phyloP scores from a whole-genome alignment of 2,888 invertebrate species.

The Ichneumoninae sp. region DNA sequence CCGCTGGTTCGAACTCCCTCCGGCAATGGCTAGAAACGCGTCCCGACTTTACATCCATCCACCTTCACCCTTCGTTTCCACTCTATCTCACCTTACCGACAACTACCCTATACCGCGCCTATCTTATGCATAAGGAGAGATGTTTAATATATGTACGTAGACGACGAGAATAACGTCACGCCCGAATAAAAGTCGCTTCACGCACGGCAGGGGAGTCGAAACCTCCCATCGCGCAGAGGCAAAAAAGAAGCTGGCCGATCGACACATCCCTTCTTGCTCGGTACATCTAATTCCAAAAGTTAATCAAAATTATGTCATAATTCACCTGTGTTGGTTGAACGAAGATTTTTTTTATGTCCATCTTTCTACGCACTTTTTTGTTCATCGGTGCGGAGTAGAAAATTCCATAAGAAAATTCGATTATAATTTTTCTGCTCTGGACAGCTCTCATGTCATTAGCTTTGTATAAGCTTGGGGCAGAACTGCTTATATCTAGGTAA shows the following conservation, averaged over 20 bases:
- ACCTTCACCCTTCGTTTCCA: constrained; percentile 8
- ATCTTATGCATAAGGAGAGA: constrained; percentile 26
- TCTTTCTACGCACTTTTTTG: not conserved
- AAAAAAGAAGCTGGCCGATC: constrained; percentile 6
- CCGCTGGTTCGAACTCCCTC: constrained; percentile 28
- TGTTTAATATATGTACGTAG: constrained; percentile 35
- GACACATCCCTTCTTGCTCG: not conserved
- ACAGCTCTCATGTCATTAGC: not conserved
- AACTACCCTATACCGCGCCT: constrained; percentile 8
- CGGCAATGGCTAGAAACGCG: constrained; percentile 21
- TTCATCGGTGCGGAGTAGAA: not conserved
- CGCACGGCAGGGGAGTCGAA: constrained; percentile 12
- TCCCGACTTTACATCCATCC: constrained; percentile 42
- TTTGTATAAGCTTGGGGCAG: not conserved
- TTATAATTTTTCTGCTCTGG: not conserved
- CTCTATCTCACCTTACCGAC: constrained; percentile 13
- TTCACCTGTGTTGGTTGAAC: not conserved
- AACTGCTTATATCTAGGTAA: not conserved
- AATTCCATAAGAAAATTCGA: constrained; percentile 5
- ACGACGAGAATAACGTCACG: constrained; percentile 2
- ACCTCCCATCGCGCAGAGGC: constrained; percentile 19
- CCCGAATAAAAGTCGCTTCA: constrained; percentile 33
- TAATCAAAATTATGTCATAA: not conserved
- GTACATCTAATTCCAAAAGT: not conserved
- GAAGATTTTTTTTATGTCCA: not conserved